Conservation (phyloP, 2,113 vertebrate genomes). For the Taxidea taxus region DNA sequence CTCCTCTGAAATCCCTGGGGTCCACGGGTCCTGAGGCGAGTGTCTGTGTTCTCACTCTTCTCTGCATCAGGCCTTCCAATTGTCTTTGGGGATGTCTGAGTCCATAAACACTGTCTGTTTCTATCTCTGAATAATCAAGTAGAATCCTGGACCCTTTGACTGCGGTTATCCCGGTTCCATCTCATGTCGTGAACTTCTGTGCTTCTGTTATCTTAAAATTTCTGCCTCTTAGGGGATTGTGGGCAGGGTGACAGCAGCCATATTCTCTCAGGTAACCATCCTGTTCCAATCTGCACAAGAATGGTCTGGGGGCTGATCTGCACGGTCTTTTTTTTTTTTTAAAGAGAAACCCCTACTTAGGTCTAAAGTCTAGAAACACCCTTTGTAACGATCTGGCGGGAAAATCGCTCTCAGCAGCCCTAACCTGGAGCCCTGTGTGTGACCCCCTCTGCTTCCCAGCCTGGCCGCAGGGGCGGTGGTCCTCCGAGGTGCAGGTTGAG, state of each 20-base stretch:
- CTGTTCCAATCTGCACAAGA: background rate
- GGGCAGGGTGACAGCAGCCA: background rate
- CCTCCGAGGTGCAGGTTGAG: background rate
- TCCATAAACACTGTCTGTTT: background rate
- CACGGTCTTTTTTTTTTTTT: background rate
- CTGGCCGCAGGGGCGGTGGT: background rate
- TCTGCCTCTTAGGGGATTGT: background rate
- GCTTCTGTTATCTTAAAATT: background rate
- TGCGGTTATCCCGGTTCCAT: background rate
- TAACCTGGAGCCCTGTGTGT: background rate
- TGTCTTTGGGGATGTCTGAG: background rate
- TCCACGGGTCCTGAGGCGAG: background rate
- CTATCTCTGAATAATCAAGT: background rate
- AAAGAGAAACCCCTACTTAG: background rate
- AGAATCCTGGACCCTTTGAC: background rate
- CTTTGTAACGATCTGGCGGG: background rate
- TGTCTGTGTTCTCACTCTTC: background rate
- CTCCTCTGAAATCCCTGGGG: background rate
- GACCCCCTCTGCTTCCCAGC: background rate
- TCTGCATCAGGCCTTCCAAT: background rate
- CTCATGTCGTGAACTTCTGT: background rate
- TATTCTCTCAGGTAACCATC: background rate
- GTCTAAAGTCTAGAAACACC: background rate
- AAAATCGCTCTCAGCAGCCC: background rate
- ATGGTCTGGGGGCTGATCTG: background rate